Base-by-base conservation (phyloP, 2,797 vertebrate genomes). In the Chloroceryle inda region DNA sequence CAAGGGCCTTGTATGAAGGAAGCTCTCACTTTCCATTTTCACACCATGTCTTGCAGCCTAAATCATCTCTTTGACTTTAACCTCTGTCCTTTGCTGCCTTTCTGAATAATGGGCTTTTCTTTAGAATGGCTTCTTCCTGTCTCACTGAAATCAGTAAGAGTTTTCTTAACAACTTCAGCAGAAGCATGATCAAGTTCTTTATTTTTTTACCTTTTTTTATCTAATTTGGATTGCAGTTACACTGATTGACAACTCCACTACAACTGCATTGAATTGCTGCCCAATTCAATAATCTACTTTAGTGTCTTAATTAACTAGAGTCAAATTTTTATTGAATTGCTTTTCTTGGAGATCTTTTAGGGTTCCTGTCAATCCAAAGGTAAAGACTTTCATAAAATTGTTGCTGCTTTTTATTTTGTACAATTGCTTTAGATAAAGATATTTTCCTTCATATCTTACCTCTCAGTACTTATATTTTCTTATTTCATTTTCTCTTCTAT, bases 211-310 rank as follows among this genome's bases (percentile, higher is more conserved):
- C 16, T 47, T 38, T 52, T 58, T 40, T 11, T 49, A 58, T 78
- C 61, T 94, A 83, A 89, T 94, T 92, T 92, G 73, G 35, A 68
- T 83, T 94, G 75, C 58, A 59, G 62, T 85, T 89, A 38, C 68
- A 77, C 35, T 97, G 94, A 96, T 75, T 96, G 96, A 96, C 92
- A 95, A 42, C 49, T 56, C 62, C 44, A 59, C 87, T 84, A 75
- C 82, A 95, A 96, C 69, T 88, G 35, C 76, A 95, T 69, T 89
- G 87, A 96, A 96, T 63, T 95, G 82, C 76, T 91, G 92, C 67
- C 91, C 66, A 86, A 96, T 86, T 95, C 96, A 94, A 91, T 91
- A 96, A 96, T 92, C 91, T 91, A 49, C 92, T 92, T 96, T 94
- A 69, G 82, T 86, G 87, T 94, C 91, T 94, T 96, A 97, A 97